Evolutionary conservation across 1,140 invertebrate species (phyloP).

Genomic region (Tyrophagus putrescentiae): DNA sequence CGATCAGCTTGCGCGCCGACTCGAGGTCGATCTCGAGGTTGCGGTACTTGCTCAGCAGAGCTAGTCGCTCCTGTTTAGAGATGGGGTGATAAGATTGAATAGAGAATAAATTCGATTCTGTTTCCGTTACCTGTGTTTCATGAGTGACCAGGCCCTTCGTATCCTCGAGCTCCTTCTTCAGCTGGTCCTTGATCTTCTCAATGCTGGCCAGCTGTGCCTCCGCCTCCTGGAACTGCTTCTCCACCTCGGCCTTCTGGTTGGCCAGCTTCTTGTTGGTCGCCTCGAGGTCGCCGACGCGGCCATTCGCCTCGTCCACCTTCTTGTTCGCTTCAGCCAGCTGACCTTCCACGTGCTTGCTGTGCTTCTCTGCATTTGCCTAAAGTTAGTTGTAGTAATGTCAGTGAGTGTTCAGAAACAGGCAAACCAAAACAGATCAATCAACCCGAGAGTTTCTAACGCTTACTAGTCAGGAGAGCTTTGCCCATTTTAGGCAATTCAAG

Average conservation of each 20-base stretch:
- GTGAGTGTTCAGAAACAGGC: constrained; percentile 5
- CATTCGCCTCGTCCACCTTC: constrained; percentile 88
- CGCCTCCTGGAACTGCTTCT: constrained; percentile 87
- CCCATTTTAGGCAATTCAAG: neutral
- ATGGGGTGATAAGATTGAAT: constrained; percentile 1
- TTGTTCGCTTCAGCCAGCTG: constrained; percentile 84
- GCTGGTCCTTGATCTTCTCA: constrained; percentile 88
- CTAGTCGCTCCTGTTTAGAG: constrained; percentile 54
- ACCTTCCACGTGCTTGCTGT: constrained; percentile 84
- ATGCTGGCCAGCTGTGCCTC: constrained; percentile 90
- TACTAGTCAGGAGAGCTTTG: neutral
- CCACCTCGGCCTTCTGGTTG: constrained; percentile 86
- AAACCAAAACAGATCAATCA: neutral
- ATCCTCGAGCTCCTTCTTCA: constrained; percentile 88
- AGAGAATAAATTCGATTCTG: neutral
- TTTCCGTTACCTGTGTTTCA: constrained; percentile 53
- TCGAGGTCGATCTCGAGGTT: constrained; percentile 96
- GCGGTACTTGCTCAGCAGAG: constrained; percentile 82
- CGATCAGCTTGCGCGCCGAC: constrained; percentile 79
- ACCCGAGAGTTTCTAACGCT: neutral
- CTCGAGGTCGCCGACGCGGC: constrained; percentile 85
- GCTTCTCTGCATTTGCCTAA: constrained; percentile 86
- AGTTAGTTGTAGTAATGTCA: neutral
- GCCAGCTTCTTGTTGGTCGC: constrained; percentile 90
- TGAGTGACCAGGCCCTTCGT: constrained; percentile 92